Base-by-base conservation (phyloP, 2,888 invertebrate species). In the Augiades crinisus region DNA sequence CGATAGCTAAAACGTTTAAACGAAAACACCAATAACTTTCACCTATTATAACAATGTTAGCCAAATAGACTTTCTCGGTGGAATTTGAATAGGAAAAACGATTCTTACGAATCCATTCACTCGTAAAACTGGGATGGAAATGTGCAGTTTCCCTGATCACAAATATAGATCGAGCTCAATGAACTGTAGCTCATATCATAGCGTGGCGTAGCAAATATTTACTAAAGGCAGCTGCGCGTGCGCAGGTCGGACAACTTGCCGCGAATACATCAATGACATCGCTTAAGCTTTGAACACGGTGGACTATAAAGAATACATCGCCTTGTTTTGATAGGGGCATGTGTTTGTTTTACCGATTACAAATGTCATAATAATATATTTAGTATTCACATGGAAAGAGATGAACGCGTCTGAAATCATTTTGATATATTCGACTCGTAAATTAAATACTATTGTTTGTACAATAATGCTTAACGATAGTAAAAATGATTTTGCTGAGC, bases 151-250 rank as follows among this genome's bases (percentile, higher is more conserved):
- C 71, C 67, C 70, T 61, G 65, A 71, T 73, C 72, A 65, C 78
- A 81, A 83, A 84, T 78, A 76, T 84, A 84, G 83, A 79, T 69
- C 65, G 72, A 61, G 72, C 70, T 68, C 82, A 82, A 79, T 78
- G 85, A 86, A 84, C 85, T 78, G 75, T 60, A 37, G 65, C 63
- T 33, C 49, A 71, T 69, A 71, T 68, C 72, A 71, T 70, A 64
- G 62, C 63, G 40, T 49, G 38, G 59, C 60, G 58, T 65, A 63
- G 72, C 78, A 77, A 83, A 85, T 85, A 81, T 86, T 83, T 83
- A 79, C 81, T 66, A 70, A 70, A 66, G 67, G 67, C 77, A 72
- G 76, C 75, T 78, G 75, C 69, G 64, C 62, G 43, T 53, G 61
- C 69, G 59, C 70, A 67, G 63, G 62, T 62, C 58, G 61, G 56